Base-by-base conservation (phyloP, 2,797 vertebrate genomes). In the Chelon auratus region DNA sequence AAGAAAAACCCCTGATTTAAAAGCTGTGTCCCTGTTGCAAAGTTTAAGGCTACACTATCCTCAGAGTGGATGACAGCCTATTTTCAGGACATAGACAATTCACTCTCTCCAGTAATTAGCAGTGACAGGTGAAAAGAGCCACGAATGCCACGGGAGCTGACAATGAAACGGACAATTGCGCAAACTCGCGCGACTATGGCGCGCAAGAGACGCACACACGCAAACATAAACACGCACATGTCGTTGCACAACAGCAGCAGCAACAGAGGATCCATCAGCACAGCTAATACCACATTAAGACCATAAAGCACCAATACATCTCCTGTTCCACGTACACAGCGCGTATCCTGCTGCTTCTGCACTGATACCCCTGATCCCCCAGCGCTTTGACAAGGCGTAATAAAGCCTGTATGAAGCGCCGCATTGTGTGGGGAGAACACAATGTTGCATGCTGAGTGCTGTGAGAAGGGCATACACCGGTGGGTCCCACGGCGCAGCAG, bases 401-500 rank as follows among this genome's bases (percentile, higher is more conserved):
- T 93, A 93, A 94, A 93, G 90, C 87, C 91, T 89, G 89, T 90
- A 92, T 92, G 92, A 93, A 92, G 93, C 88, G 72, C 82, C 72
- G 92, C 91, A 94, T 94, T 95, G 93, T 94, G 89, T 87, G 88
- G 80, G 83, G 83, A 81, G 92, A 90, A 91, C 93, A 94, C 92
- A 93, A 90, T 93, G 93, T 93, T 92, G 91, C 92, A 91, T 86
- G 88, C 92, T 89, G 91, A 93, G 93, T 87, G 88, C 91, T 93
- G 94, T 94, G 94, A 94, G 94, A 94, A 94, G 93, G 93, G 91
- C 88, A 92, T 91, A 85, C 89, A 88, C 90, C 75, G 85, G 81
- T 86, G 92, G 91, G 93, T 95, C 94, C 94, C 94, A 93, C 92
- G 92, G 87, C 90, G 91, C 93, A 93, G 94, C 92, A 85, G 90